Percentiles rank a stretch among this genome's conserved stretches.
phyloP scores from a whole-genome alignment of 2,888 invertebrate species.

The Hermaeophaga mercurialis region DNA sequence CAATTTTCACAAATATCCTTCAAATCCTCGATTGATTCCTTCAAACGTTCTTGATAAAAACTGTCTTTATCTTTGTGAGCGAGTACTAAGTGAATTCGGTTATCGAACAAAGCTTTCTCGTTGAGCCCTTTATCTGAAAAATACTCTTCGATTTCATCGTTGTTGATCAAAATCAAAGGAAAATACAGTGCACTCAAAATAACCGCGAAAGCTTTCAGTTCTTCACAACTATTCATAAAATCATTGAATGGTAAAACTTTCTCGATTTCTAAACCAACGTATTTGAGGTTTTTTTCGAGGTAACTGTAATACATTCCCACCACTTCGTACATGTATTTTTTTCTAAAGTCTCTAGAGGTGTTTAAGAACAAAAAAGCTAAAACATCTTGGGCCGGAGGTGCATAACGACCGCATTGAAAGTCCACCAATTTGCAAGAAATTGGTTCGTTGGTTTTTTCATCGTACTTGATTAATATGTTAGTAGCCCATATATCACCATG shows the following conservation, averaged over 20 bases:
- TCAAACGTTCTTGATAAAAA: constrained; percentile 38
- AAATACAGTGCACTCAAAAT: constrained; percentile 47
- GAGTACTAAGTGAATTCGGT: constrained; percentile 45
- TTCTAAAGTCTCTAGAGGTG: constrained; percentile 46
- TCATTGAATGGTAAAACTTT: constrained; percentile 45
- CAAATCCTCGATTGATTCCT: constrained; percentile 45
- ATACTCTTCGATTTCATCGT: constrained; percentile 39
- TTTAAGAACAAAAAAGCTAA: constrained; percentile 53
- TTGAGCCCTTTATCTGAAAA: constrained; percentile 42
- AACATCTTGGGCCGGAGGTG: constrained; percentile 70
- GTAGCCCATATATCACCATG: constrained; percentile 71
- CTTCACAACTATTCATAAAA: constrained; percentile 50
- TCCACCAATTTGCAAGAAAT: constrained; percentile 52
- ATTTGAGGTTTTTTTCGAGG: constrained; percentile 45
- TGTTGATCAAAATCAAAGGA: constrained; percentile 47
- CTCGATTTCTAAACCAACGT: constrained; percentile 40
- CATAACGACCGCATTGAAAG: constrained; percentile 59
- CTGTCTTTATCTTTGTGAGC: constrained; percentile 43
- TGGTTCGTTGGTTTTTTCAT: constrained; percentile 36
- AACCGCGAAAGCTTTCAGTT: constrained; percentile 48
- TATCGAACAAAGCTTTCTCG: constrained; percentile 42
- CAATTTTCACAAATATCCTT: constrained; percentile 44
- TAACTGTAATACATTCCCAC: constrained; percentile 50
- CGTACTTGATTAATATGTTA: constrained; percentile 57
- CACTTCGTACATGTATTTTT: constrained; percentile 44